Evolutionary conservation across 2,888 invertebrate genomes (phyloP).

Genomic region (Drosophila anceps): DNA sequence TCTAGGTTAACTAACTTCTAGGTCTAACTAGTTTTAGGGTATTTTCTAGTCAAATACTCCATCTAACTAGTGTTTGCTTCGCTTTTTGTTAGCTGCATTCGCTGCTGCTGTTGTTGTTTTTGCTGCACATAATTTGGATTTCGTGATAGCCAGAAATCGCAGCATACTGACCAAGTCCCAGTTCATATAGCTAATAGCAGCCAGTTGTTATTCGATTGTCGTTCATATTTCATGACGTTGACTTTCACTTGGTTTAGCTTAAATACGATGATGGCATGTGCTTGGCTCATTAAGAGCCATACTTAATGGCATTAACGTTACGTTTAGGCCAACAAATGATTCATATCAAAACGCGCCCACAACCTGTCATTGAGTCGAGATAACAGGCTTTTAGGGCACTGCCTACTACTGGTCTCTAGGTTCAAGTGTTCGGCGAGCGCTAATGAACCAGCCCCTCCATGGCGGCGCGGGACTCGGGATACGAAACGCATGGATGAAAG

Average conservation of each 20-base stretch:
- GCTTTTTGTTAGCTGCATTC: neutral
- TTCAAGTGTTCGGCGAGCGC: constrained; percentile 35
- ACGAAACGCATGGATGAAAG: constrained; percentile 34
- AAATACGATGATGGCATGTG: constrained; percentile 26
- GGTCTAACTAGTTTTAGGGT: neutral
- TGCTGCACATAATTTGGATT: constrained; percentile 47
- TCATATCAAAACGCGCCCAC: constrained; percentile 53
- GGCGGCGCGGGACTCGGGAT: neutral
- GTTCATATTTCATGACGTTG: constrained; percentile 21
- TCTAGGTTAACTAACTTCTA: neutral
- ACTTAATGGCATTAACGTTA: constrained; percentile 14
- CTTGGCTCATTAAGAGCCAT: constrained; percentile 48
- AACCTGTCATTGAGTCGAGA: constrained; percentile 50
- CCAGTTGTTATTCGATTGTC: constrained; percentile 9
- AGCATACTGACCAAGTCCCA: constrained; percentile 64
- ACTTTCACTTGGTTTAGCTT: constrained; percentile 47
- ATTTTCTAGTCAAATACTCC: neutral
- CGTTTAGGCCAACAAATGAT: constrained; percentile 38
- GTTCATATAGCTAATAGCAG: constrained; percentile 44
- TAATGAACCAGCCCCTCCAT: constrained; percentile 41
- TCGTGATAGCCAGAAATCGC: constrained; percentile 51
- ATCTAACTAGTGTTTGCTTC: neutral
- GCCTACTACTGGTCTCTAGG: constrained; percentile 41
- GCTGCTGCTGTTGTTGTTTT: neutral
- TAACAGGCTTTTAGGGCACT: constrained; percentile 53